Percentiles rank a stretch among this genome's conserved stretches.
Conservation (phyloP, 2,888 invertebrate genomes). For the Chymomyza caudatula region DNA sequence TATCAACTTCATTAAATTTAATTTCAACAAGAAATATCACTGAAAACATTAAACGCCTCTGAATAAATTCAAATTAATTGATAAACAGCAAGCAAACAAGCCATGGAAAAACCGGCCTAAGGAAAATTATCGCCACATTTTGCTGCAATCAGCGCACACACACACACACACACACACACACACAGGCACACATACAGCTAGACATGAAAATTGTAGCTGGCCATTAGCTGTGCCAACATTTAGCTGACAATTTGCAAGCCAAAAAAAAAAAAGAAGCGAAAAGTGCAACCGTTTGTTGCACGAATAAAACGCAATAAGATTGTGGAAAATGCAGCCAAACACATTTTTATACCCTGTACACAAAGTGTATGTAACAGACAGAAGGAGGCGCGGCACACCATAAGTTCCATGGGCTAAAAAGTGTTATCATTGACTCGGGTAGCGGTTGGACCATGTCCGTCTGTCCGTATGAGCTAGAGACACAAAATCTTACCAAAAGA, state of each 20-base stretch:
- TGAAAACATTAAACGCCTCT: slow-evolving; percentile 66
- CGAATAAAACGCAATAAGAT: not conserved
- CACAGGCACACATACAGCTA: slow-evolving; percentile 29
- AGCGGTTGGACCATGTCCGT: too few relatives aligned
- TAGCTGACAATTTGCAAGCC: slow-evolving; percentile 66
- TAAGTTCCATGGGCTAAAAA: too few relatives aligned
- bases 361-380: too few relatives aligned
- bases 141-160: slow-evolving; percentile 56
- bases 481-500: too few relatives aligned
- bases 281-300: slow-evolving; percentile 52
- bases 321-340: not conserved
- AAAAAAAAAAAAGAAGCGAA: slow-evolving; percentile 43
- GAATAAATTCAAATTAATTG: slow-evolving; percentile 72
- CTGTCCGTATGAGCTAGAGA: too few relatives aligned
- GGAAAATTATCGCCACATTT: slow-evolving; percentile 66
- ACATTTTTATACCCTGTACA: too few relatives aligned
- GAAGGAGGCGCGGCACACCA: not conserved
- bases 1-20: slow-evolving; percentile 62
- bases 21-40: slow-evolving; percentile 46
- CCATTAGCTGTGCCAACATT: slow-evolving; percentile 31
- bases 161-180: not conserved
- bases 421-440: too few relatives aligned
- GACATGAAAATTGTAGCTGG: not conserved
- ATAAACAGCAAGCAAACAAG: slow-evolving; percentile 44
- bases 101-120: slow-evolving; percentile 28